Evolutionary conservation across 2,797 vertebrate species (phyloP).

Genomic region (Rhincodon typus): DNA sequence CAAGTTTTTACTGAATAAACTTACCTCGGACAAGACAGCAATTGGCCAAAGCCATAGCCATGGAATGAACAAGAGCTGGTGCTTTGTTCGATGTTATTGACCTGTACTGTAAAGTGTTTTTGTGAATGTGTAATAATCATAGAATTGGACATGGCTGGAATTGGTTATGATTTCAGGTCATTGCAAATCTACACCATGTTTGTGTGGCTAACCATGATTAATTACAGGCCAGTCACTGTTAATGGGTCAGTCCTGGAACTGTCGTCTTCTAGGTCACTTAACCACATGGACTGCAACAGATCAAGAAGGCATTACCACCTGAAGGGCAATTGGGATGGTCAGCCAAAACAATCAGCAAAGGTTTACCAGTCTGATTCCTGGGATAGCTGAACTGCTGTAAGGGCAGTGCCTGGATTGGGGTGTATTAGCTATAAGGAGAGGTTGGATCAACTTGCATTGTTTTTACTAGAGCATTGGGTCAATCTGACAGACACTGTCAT

Average conservation of each 20-base stretch:
- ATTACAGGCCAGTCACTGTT: neutral
- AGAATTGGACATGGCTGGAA: neutral
- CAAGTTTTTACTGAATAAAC: neutral
- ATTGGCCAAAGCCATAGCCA: neutral
- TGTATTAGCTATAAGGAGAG: too few relatives aligned
- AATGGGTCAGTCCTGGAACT: neutral
- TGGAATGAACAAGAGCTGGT: too few relatives aligned
- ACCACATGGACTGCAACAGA: neutral
- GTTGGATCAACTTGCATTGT: too few relatives aligned
- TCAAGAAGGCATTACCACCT: neutral
- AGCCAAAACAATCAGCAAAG: neutral
- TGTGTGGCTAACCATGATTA: neutral
- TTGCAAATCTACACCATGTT: neutral
- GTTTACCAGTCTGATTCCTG: too few relatives aligned
- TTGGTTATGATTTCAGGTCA: neutral
- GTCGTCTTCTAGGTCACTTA: neutral
- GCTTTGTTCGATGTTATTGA: too few relatives aligned
- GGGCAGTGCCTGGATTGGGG: too few relatives aligned
- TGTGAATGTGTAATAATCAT: neutral
- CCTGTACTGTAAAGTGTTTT: neutral
- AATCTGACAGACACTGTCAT: too few relatives aligned
- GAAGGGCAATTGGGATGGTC: neutral
- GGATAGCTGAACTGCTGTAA: too few relatives aligned
- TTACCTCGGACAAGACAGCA: neutral
- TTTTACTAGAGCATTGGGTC: too few relatives aligned